Conservation (phyloP, 1,140 invertebrate genomes). For the Trachymyrmex septentrionalis region DNA sequence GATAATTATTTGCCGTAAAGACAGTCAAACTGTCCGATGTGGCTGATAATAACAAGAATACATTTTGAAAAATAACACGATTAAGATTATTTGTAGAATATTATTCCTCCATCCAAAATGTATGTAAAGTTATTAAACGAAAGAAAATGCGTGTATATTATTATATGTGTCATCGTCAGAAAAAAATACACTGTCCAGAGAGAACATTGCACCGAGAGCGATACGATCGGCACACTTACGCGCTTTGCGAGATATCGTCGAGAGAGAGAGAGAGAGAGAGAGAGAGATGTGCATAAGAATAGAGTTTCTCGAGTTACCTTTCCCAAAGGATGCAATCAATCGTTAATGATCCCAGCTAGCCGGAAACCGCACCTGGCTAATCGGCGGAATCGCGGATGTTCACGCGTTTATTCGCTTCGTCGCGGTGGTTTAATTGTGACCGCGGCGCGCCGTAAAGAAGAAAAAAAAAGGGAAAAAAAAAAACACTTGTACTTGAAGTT, state of each 20-base stretch:
- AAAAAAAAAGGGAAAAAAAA: too few species aligned
- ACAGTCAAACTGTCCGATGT: neutral
- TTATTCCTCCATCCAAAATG: neutral
- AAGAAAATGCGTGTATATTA: neutral
- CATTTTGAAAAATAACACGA: neutral
- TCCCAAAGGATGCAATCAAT: conserved; percentile 60
- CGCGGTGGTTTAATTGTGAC: conserved; percentile 51
- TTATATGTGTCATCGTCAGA: neutral
- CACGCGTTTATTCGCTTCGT: conserved; percentile 60
- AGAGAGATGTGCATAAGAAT: conserved; percentile 40
- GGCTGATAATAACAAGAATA: neutral
- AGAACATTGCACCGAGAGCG: neutral
- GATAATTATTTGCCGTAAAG: neutral
- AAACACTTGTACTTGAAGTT: conserved; percentile 35
- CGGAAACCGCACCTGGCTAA: conserved; percentile 62
- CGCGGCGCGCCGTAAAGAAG: conserved; percentile 34
- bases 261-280: too few species aligned
- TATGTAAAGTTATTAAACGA: neutral
- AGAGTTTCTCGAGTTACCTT: conserved; percentile 39
- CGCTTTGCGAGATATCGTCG: conserved; percentile 32
- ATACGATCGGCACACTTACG: conserved; percentile 22
- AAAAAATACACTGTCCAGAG: neutral
- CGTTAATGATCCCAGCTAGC: conserved; percentile 56
- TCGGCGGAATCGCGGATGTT: conserved; percentile 48
- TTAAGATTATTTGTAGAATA: neutral